phyloP scores from a whole-genome alignment of 2,888 invertebrate species.

The Clitarchus hookeri region DNA sequence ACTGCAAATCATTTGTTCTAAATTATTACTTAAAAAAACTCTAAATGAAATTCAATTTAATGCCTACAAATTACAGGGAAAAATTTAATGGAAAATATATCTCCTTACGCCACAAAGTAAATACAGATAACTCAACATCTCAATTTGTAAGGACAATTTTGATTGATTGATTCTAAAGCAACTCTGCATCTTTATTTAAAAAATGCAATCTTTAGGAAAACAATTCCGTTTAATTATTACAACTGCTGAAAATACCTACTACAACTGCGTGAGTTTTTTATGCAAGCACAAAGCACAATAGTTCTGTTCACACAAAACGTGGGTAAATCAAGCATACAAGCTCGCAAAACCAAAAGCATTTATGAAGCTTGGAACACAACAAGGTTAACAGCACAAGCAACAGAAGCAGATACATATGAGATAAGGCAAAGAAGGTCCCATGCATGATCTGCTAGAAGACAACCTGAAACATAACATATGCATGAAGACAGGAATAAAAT shows the following conservation, averaged over 20 bases:
- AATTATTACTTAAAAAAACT: too few relatives aligned
- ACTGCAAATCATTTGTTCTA: too few relatives aligned
- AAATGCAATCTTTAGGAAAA: too few relatives aligned
- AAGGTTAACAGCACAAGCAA: not conserved
- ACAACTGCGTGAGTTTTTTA: not conserved
- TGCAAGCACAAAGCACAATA: conserved; percentile 5
- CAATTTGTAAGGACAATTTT: too few relatives aligned
- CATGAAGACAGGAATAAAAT: not conserved
- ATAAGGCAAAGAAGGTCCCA: not conserved
- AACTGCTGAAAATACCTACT: not conserved
- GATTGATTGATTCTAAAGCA: too few relatives aligned
- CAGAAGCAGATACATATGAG: not conserved
- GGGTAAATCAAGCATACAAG: not conserved
- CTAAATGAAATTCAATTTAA: too few relatives aligned
- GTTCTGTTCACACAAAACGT: not conserved
- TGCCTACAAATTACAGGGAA: too few relatives aligned
- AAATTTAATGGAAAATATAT: too few relatives aligned
- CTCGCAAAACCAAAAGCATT: not conserved
- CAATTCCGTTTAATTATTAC: not conserved
- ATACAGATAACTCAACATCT: too few relatives aligned
- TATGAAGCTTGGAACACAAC: not conserved
- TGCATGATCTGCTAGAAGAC: conserved; percentile 9
- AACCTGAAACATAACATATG: conserved; percentile 14
- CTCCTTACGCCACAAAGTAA: too few relatives aligned
- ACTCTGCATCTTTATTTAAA: too few relatives aligned